Conservation (phyloP, 1,140 invertebrate species). For the Zophobas morio region DNA sequence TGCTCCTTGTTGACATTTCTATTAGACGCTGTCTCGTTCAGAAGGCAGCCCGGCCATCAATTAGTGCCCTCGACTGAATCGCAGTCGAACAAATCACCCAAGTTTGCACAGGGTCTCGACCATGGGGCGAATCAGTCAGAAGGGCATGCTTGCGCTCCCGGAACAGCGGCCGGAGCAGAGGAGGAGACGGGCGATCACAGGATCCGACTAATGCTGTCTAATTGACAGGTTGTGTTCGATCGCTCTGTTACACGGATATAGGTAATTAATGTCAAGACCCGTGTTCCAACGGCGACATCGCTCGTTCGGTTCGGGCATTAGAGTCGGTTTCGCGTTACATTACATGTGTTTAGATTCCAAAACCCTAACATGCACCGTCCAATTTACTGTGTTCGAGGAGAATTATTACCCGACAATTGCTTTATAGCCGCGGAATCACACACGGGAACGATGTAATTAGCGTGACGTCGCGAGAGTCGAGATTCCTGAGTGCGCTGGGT, state of each 20-base stretch:
- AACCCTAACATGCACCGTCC: constrained; percentile 35
- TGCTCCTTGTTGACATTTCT: constrained; percentile 55
- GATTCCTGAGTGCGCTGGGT: no score
- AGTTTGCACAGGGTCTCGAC: constrained; percentile 47
- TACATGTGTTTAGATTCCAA: constrained; percentile 60
- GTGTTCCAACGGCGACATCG: constrained; percentile 61
- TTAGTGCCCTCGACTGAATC: constrained; percentile 55
- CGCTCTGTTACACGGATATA: constrained; percentile 67
- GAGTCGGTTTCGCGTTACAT: constrained; percentile 60
- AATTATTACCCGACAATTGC: constrained; percentile 16
- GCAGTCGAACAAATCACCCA: constrained; percentile 55
- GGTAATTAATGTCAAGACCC: constrained; percentile 68
- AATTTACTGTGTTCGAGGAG: constrained; percentile 31
- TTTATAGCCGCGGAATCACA: not conserved
- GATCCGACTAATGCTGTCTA: constrained; percentile 65
- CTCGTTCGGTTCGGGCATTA: constrained; percentile 53
- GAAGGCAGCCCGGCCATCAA: constrained; percentile 54
- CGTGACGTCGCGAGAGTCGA: no score
- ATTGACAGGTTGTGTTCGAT: constrained; percentile 68
- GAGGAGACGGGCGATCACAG: constrained; percentile 18
- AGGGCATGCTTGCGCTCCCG: not conserved
- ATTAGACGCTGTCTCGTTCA: constrained; percentile 57
- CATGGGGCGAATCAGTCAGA: not conserved
- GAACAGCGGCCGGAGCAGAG: constrained; percentile 26
- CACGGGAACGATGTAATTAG: not conserved